Evolutionary conservation across 2,797 vertebrate genomes (phyloP), one percentile per base, ranked within the genome.

Genomic region (Uromys caudimaculatus): DNA sequence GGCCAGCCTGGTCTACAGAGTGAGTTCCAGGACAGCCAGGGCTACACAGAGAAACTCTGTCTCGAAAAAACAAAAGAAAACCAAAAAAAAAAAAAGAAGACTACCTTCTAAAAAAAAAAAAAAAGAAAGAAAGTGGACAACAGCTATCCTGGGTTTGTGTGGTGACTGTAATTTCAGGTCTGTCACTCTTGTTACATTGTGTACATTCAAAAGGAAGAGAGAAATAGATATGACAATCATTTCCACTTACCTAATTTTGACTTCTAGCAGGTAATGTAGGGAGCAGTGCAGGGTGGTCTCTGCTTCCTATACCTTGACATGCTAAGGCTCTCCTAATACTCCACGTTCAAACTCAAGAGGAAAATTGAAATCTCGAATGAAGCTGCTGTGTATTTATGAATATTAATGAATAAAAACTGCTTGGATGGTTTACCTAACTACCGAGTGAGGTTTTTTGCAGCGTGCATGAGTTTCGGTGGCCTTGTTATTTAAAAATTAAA

Each of bases 301-400:
- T 98, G 99, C 99, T 98, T 99, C 99, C 99, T 99, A 99, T 99
- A 98, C 97, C 98, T 98, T 98, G 99, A 99, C 99, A 98, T 99
- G 98, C 99, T 99, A 99, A 98, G 98, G 99, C 99, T 99, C 99
- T 99, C 98, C 98, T 98, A 99, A 99, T 99, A 99, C 98, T 99
- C 99, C 99, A 99, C 99, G 98, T 99, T 99, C 99, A 99, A 99
- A 99, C 99, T 99, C 99, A 99, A 99, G 99, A 99, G 99, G 99
- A 99, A 98, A 99, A 98, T 98, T 77, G 97, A 98, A 99, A 99
- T 99, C 99, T 99, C 99, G 99, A 99, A 99, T 99, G 99, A 99
- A 99, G 99, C 99, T 99, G 99, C 99, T 99, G 99, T 99, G 99
- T 99, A 99, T 99, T 99, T 99, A 99, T 99, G 99, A 99, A 99